A percentile compares a stretch with the other conserved stretches of the same genome.
Conservation (phyloP, 1,140 invertebrate genomes). For the Ceratosolen solmsi region DNA sequence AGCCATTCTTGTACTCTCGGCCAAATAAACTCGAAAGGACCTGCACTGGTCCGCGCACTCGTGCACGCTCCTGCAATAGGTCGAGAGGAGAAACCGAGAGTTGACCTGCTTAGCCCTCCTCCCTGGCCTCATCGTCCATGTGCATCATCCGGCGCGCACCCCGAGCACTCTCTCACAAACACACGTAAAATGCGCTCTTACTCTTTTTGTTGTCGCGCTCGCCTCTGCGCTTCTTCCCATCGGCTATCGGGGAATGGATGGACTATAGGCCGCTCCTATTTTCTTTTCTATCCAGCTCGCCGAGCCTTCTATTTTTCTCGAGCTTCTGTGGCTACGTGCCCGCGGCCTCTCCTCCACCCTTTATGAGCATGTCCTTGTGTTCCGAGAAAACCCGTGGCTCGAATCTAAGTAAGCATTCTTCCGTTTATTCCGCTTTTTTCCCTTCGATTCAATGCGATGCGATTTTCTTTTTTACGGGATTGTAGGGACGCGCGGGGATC, state of each 20-base stretch:
- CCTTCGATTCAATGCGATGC: background rate
- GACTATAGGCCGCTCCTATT: background rate
- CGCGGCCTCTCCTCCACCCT: conserved; percentile 6
- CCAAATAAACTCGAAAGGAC: conserved; percentile 71
- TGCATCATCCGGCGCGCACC: background rate
- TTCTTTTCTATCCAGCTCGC: background rate
- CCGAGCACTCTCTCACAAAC: too few species aligned
- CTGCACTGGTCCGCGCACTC: conserved; percentile 55
- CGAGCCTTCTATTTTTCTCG: conserved; percentile 13
- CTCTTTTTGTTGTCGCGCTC: conserved; percentile 8
- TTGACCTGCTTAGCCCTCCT: conserved; percentile 62
- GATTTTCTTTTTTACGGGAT: conserved; percentile 8
- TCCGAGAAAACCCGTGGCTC: background rate
- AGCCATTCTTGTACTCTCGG: conserved; percentile 55
- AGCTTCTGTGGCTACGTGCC: background rate
- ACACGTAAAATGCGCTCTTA: background rate
- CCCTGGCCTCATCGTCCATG: background rate
- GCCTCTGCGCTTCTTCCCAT: conserved; percentile 10
- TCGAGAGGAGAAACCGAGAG: conserved; percentile 44
- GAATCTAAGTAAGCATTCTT: background rate
- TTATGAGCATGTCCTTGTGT: conserved; percentile 19
- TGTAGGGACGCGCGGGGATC: background rate
- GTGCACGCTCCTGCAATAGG: background rate
- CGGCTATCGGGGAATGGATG: conserved; percentile 18
- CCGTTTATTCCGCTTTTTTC: background rate